phyloP scores from a whole-genome alignment of 2,888 invertebrate genomes.

The Drosophila parthenogenetica region DNA sequence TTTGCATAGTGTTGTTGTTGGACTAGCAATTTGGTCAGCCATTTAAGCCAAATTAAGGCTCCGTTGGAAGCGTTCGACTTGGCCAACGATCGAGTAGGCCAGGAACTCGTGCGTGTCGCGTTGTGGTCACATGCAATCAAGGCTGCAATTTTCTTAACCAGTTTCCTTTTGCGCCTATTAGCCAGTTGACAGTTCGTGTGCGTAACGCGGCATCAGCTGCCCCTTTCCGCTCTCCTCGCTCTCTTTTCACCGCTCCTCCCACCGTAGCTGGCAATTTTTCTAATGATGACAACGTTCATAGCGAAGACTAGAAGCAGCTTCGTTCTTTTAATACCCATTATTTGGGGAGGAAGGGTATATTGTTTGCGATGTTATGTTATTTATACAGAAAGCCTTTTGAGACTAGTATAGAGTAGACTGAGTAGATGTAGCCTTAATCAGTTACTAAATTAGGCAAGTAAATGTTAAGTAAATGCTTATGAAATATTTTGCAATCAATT shows the following conservation, averaged over 20 bases:
- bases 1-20: constrained; percentile 64
- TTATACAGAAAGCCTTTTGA: too few species aligned
- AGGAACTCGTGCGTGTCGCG: constrained; percentile 34
- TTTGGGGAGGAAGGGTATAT: not conserved
- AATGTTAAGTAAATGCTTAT: too few species aligned
- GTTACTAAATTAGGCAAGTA: too few species aligned
- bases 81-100: not conserved
- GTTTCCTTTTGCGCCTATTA: constrained; percentile 70
- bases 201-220: constrained; percentile 61
- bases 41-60: constrained; percentile 81
- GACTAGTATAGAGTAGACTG: too few species aligned
- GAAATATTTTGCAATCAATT: too few species aligned
- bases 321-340: not conserved
- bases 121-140: constrained; percentile 71
- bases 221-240: not conserved
- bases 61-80: constrained; percentile 51
- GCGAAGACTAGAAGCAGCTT: constrained; percentile 23
- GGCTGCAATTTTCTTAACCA: constrained; percentile 80
- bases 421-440: too few species aligned
- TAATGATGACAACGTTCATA: constrained; percentile 60
- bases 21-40: constrained; percentile 71
- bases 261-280: constrained; percentile 57
- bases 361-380: too few species aligned
- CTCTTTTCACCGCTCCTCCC: too few species aligned
- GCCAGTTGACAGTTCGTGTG: constrained; percentile 80